Base-by-base conservation (phyloP, 2,113 vertebrate genomes). In the Glaucomys volans region DNA sequence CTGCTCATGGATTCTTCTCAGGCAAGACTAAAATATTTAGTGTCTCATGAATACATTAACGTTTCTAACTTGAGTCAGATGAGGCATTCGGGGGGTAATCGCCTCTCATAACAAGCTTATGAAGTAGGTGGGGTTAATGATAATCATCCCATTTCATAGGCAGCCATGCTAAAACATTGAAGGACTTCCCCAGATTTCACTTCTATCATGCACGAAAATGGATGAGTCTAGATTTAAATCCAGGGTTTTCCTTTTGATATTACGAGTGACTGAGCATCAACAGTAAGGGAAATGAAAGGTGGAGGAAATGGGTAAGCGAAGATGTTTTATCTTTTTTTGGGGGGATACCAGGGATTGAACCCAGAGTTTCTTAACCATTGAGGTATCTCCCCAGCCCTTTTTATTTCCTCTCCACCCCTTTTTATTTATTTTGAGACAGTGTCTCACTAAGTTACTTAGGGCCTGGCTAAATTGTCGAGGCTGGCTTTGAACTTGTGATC, bases 51-150 rank as follows among this genome's bases (percentile, higher is more conserved):
- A 79, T 74, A 47, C 1, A 9, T 75, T 82, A 57, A 50, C 10
- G 77, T 95, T 91, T 85, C 40, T 42, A 86, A 89, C n/a, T 75
- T 40, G 47, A 72, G 42, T 40, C n/a, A 42, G 10, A 82, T 86
- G 6, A 67, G 62, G 28, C 11, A 42, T 37, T 88, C 89, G 54
- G 67, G 6, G 67, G 74, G 32, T 17, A 82, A 64, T 66, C 22
- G 62, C 20, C 44, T 72, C 8, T 79, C 26, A 76, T 4, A 66
- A 74, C 35, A 87, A 93, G 57, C 37, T 74, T 71, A 17, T 93
- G 20, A 71, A 32, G 3, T 66, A 69, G 40, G 76, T 71, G 52
- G 40, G 17, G 22, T 66, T 75, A 47, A 88, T 81, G 59, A 81
- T 85, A 44, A 85, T 54, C 50, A 76, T 86, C 22, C 16, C 26